phyloP scores from a whole-genome alignment of 2,888 invertebrate species.

The Coelinius sp. region DNA sequence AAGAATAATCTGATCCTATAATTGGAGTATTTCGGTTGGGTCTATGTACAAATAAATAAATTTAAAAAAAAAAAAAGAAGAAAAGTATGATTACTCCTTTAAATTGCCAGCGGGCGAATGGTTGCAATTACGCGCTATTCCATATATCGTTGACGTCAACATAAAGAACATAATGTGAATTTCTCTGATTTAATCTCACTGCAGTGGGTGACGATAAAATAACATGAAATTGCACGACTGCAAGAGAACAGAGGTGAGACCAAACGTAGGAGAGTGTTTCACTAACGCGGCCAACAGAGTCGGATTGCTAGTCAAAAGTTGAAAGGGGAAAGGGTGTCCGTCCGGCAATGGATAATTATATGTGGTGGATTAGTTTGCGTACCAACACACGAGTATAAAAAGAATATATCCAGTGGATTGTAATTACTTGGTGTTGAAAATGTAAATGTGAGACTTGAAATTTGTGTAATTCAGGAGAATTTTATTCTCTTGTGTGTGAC shows the following conservation, averaged over 20 bases:
- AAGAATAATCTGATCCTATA: too few relatives aligned
- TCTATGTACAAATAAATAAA: too few relatives aligned
- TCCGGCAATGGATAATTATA: slow-evolving; percentile 63
- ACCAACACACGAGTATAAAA: background rate
- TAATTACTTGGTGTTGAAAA: slow-evolving; percentile 13
- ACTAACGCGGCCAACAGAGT: slow-evolving; percentile 52
- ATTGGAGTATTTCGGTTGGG: background rate
- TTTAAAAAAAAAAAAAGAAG: too few relatives aligned
- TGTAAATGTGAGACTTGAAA: slow-evolving; percentile 4
- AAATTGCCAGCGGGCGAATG: background rate
- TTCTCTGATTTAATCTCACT: slow-evolving; percentile 30
- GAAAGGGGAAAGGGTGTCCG: slow-evolving; percentile 49
- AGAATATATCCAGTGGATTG: background rate
- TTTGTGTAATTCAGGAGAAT: background rate
- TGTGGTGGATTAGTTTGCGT: slow-evolving; percentile 56
- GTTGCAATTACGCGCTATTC: slow-evolving; percentile 30
- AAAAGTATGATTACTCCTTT: background rate
- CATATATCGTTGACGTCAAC: slow-evolving; percentile 19
- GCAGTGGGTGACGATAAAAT: slow-evolving; percentile 26
- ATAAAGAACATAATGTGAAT: background rate
- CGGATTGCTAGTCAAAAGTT: slow-evolving; percentile 62
- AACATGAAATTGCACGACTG: slow-evolving; percentile 18
- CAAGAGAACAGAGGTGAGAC: slow-evolving; percentile 5
- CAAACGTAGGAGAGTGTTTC: slow-evolving; percentile 6
- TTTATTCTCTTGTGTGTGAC: background rate